These are phyloP conservation scores for Esox masquinongy DNA, from an alignment of 2,797 vertebrate genomes.

Conservation along the genomic window DNA sequence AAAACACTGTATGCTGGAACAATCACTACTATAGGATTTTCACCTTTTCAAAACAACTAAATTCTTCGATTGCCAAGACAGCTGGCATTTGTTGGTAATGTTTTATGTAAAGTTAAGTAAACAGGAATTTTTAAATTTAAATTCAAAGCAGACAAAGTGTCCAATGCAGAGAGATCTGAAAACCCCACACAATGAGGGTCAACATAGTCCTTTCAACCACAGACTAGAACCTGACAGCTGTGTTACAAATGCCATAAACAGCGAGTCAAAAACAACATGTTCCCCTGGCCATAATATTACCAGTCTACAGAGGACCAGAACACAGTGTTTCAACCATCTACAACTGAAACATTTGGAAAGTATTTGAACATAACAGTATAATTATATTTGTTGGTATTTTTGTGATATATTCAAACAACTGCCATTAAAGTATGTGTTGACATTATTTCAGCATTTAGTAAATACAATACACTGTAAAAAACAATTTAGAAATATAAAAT, in stretches of 20 bases:
- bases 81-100: background rate
- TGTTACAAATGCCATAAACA: background rate
- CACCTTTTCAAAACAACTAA: background rate
- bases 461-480: slow-evolving; percentile 3
- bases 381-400: too few relatives aligned
- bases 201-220: slow-evolving; percentile 28
- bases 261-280: slow-evolving; percentile 18
- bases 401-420: slow-evolving; percentile 44
- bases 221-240: background rate
- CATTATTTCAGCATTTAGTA: slow-evolving; percentile 20
- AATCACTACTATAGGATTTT: slow-evolving; percentile 15
- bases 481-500: background rate
- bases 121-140: background rate
- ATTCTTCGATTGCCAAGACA: slow-evolving; percentile 10
- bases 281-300: slow-evolving; percentile 19
- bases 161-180: slow-evolving; percentile 67
- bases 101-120: slow-evolving; percentile 9
- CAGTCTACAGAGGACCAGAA: slow-evolving; percentile 54
- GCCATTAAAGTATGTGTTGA: slow-evolving; percentile 22
- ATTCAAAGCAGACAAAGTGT: background rate
- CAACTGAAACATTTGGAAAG: background rate
- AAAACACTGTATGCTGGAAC: slow-evolving; percentile 18
- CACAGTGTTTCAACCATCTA: background rate
- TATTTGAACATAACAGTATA: background rate
- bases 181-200: slow-evolving; percentile 61